A percentile compares a stretch with the other conserved stretches of the same genome.
These are phyloP conservation scores for Cyprinella venusta DNA, from an alignment of 2,797 vertebrate species.

Conservation along the genomic window DNA sequence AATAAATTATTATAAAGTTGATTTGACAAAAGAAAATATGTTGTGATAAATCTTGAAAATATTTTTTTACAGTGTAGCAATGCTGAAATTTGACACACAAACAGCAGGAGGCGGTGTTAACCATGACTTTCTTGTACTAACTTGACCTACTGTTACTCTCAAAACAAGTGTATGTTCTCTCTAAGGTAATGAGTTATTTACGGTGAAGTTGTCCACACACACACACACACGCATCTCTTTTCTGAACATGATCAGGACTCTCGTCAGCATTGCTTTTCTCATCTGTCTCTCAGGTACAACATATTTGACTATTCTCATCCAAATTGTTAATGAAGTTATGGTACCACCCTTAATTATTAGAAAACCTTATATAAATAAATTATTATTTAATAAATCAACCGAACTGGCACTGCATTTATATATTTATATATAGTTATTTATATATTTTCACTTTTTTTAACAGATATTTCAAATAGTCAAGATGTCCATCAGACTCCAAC, in stretches of 20 bases:
- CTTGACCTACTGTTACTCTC: neutral
- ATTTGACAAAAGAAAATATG: too few relatives aligned
- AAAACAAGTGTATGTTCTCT: neutral
- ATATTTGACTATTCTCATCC: neutral
- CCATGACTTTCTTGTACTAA: too few relatives aligned
- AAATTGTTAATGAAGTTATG: neutral
- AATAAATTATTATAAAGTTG: too few relatives aligned
- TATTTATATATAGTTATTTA: neutral
- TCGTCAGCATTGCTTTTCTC: neutral
- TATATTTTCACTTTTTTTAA: neutral
- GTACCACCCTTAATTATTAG: neutral
- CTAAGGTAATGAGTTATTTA: neutral
- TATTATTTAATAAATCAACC: neutral
- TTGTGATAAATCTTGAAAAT: too few relatives aligned
- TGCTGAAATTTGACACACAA: neutral
- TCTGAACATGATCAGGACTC: conserved; percentile 22
- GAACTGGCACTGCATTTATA: too few relatives aligned
- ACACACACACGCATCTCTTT: neutral
- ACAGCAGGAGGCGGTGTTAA: conserved; percentile 15
- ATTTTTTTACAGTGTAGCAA: too few relatives aligned
- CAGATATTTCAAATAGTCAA: conserved; percentile 39
- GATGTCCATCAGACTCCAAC: conserved; percentile 54
- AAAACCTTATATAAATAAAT: neutral
- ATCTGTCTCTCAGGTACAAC: conserved; percentile 13
- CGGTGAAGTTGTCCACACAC: neutral